A percentile compares a stretch with the other conserved stretches of the same genome.
These are phyloP conservation scores for Craniophora ligustri DNA, from an alignment of 2,888 invertebrate species.

Conservation along the genomic window DNA sequence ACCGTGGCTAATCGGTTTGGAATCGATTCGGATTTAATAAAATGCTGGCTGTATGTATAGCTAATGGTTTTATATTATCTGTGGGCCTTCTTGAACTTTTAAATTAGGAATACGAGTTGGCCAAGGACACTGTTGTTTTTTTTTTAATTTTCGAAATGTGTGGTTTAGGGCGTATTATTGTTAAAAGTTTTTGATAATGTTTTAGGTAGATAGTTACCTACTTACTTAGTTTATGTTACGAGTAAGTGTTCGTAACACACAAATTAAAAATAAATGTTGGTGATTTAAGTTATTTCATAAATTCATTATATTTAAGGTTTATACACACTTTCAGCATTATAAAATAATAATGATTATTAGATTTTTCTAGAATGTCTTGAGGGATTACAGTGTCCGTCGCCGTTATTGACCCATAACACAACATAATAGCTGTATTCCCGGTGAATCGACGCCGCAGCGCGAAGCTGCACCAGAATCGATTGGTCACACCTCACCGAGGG, in stretches of 20 bases:
- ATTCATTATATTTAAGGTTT: too few relatives aligned
- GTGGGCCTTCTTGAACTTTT: slow-evolving; percentile 26
- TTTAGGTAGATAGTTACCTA: too few relatives aligned
- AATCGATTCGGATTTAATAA: slow-evolving; percentile 47
- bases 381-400: slow-evolving; percentile 35
- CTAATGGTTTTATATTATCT: slow-evolving; percentile 13
- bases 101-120: slow-evolving; percentile 22
- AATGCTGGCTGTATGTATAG: slow-evolving; percentile 11
- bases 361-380: background rate
- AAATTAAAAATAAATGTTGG: background rate
- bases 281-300: too few relatives aligned
- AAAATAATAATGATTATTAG: too few relatives aligned
- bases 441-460: slow-evolving; percentile 51
- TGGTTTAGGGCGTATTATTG: too few relatives aligned
- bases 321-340: too few relatives aligned
- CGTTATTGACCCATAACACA: slow-evolving; percentile 24
- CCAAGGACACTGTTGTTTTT: background rate
- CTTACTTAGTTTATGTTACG: too few relatives aligned
- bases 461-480: slow-evolving; percentile 55
- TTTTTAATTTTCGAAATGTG: too few relatives aligned
- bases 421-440: slow-evolving; percentile 46
- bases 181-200: too few relatives aligned
- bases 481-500: slow-evolving; percentile 50
- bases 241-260: too few relatives aligned
- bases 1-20: slow-evolving; percentile 49